Evolutionary conservation across 2,888 invertebrate species (phyloP).

Genomic region (Cotesia congregata): DNA sequence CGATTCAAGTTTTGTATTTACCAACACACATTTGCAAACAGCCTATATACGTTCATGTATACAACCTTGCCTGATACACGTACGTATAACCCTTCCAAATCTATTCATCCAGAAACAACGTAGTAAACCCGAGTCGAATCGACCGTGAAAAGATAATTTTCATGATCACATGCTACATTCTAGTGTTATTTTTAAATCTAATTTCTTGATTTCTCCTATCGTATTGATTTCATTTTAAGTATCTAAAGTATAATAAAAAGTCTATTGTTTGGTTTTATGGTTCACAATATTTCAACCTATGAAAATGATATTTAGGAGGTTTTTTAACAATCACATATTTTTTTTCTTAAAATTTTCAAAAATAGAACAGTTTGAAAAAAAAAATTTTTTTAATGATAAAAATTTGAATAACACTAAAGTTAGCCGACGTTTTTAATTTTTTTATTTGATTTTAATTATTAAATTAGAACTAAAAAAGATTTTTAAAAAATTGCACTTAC

Average conservation of each 20-base stretch:
- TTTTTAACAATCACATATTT: too few species aligned
- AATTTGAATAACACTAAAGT: too few species aligned
- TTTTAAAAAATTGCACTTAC: too few species aligned
- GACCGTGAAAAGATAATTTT: slow-evolving; percentile 21
- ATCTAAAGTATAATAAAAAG: background rate
- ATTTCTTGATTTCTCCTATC: background rate
- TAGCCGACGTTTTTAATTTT: too few species aligned
- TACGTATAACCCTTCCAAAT: slow-evolving; percentile 39
- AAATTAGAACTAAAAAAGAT: too few species aligned
- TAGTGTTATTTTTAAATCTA: background rate
- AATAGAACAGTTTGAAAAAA: too few species aligned
- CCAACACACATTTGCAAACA: background rate
- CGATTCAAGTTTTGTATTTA: background rate
- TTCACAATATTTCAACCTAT: too few species aligned
- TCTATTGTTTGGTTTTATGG: too few species aligned
- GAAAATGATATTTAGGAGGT: too few species aligned
- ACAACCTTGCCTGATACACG: slow-evolving; percentile 18
- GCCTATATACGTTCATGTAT: background rate
- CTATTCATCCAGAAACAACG: slow-evolving; percentile 32
- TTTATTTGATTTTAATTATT: too few species aligned
- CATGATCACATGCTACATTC: background rate
- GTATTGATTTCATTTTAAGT: background rate
- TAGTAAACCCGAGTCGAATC: slow-evolving; percentile 30
- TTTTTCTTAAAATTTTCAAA: too few species aligned
- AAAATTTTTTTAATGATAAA: too few species aligned